Conservation (phyloP, 2,888 invertebrate species). For the Drosophila dives region DNA sequence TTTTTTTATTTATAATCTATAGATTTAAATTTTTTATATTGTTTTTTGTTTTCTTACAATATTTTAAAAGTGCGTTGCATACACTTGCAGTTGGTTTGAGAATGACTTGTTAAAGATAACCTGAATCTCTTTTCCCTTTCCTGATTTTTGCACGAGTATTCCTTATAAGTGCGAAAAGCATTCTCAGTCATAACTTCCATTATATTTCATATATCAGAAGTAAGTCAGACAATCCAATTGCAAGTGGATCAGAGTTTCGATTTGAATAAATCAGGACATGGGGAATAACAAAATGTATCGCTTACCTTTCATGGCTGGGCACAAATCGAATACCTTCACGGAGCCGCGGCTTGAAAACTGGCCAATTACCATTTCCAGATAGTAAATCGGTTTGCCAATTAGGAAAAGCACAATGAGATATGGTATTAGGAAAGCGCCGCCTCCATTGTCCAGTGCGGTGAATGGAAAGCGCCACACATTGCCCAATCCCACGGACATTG, state of each 20-base stretch:
- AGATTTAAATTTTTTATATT: neutral
- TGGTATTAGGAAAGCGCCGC: conserved; percentile 89
- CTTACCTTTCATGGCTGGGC: conserved; percentile 90
- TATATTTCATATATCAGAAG: neutral
- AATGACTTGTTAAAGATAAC: neutral
- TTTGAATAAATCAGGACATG: conserved; percentile 3
- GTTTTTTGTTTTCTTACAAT: neutral
- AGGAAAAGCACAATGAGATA: conserved; percentile 88
- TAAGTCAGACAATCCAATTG: neutral
- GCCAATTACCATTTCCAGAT: conserved; percentile 90
- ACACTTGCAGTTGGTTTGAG: conserved; percentile 9
- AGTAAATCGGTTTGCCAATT: conserved; percentile 89
- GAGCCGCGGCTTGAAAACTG: conserved; percentile 90
- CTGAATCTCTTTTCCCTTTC: neutral
- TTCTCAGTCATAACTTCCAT: neutral
- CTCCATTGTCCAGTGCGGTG: conserved; percentile 89
- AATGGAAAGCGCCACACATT: conserved; percentile 90
- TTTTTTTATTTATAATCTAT: neutral
- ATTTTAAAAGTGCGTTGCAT: neutral
- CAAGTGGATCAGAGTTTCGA: conserved; percentile 38
- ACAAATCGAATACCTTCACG: conserved; percentile 88
- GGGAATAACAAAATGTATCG: conserved; percentile 4
- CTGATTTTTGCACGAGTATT: neutral
- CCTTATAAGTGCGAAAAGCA: neutral
- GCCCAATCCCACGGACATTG: conserved; percentile 88